Evolutionary conservation across 2,888 invertebrate genomes (phyloP).

Genomic region (Germaria angustata): DNA sequence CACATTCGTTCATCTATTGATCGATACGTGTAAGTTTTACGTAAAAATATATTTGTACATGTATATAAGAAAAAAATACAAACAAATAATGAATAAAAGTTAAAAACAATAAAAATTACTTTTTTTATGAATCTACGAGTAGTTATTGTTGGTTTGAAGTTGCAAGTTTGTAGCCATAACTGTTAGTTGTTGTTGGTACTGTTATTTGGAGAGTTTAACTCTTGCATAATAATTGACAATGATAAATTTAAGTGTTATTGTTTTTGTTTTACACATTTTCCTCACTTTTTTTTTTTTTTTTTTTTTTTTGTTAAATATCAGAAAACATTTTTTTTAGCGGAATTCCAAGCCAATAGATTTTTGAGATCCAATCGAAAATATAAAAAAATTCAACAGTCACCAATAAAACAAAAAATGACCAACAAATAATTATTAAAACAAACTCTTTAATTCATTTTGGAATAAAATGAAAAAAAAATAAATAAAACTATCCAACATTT

Average conservation of each 20-base stretch:
- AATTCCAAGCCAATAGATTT: conserved; percentile 37
- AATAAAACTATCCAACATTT: neutral
- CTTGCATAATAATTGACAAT: conserved; percentile 69
- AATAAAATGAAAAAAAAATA: conserved; percentile 7
- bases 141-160: conserved; percentile 12
- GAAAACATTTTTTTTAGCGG: conserved; percentile 18
- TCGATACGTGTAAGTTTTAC: conserved; percentile 66
- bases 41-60: conserved; percentile 29
- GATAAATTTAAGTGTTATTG: conserved; percentile 66
- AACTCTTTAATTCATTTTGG: conserved; percentile 30
- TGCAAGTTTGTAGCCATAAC: conserved; percentile 47
- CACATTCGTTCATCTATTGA: conserved; percentile 31
- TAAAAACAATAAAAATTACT: neutral
- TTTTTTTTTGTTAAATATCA: conserved; percentile 11
- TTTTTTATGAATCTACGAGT: conserved; percentile 13
- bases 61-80: neutral
- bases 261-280: conserved; percentile 28
- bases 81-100: neutral
- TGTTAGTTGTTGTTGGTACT: conserved; percentile 33
- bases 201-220: conserved; percentile 65
- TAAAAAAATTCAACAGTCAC: neutral
- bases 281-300: conserved; percentile 16
- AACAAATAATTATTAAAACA: neutral
- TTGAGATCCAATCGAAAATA: conserved; percentile 24
- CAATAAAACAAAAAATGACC: neutral